A percentile compares a stretch with the other conserved stretches of the same genome.
Conservation (phyloP, 2,113 vertebrate species). For the Nothobranchius kuhntae region DNA sequence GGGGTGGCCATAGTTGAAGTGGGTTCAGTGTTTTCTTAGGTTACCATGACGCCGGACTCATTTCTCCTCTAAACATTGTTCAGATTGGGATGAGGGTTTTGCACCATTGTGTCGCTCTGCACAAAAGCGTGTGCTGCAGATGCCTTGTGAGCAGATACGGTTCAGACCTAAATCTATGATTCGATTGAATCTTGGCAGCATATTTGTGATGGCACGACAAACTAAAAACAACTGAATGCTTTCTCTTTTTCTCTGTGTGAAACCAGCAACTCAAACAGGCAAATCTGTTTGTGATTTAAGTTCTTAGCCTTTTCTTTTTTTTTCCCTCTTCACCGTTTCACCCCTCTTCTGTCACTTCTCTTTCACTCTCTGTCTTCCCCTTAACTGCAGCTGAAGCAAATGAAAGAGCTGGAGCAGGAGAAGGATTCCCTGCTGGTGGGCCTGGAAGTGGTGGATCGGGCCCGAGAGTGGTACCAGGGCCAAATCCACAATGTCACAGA, state of each 20-base stretch:
- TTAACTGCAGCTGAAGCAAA: conserved; percentile 85
- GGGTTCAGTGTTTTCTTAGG: conserved; percentile 71
- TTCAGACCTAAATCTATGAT: conserved; percentile 18
- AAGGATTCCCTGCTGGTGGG: conserved; percentile 91
- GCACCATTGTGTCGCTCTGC: conserved; percentile 61
- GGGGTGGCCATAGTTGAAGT: conserved; percentile 61
- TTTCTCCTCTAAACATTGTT: conserved; percentile 70
- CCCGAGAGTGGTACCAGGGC: conserved; percentile 90
- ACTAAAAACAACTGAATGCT: not conserved
- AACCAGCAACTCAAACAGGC: not conserved
- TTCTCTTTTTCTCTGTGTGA: not conserved
- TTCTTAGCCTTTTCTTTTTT: not conserved
- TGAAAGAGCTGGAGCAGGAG: conserved; percentile 94
- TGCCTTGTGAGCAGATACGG: conserved; percentile 46
- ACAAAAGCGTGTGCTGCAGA: conserved; percentile 66
- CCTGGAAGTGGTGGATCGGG: conserved; percentile 87
- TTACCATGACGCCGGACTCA: conserved; percentile 60
- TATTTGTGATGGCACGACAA: conserved; percentile 3
- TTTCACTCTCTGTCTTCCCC: conserved; percentile 7
- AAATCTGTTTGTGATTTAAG: not conserved
- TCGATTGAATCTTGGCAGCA: conserved; percentile 25
- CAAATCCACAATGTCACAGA: conserved; percentile 90
- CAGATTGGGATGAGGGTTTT: conserved; percentile 46
- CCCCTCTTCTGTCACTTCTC: not conserved
- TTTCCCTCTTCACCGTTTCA: not conserved